Evolutionary conservation across 2,113 vertebrate genomes (phyloP).

Genomic region (Eretmodus cyanostictus): DNA sequence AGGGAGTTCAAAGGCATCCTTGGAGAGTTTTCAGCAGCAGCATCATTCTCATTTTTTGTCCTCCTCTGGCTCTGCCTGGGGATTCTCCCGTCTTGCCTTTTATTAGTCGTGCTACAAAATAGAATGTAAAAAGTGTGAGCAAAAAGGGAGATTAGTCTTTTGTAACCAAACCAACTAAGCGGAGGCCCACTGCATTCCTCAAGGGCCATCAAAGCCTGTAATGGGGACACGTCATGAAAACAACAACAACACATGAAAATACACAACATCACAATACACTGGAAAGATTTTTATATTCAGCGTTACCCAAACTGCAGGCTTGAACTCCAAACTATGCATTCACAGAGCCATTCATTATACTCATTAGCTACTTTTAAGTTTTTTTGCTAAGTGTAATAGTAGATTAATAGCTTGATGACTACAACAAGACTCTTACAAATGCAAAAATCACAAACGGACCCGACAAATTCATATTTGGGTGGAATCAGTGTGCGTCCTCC

Average conservation of each 20-base stretch:
- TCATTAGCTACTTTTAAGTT: rapidly evolving
- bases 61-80: background rate
- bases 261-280: background rate
- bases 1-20: background rate
- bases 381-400: background rate
- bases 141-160: background rate
- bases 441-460: background rate
- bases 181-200: background rate
- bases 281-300: background rate
- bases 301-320: background rate
- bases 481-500: background rate
- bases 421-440: background rate
- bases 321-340: rapidly evolving
- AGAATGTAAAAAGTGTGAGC: background rate
- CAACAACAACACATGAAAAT: background rate
- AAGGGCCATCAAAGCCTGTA: background rate
- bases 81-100: background rate
- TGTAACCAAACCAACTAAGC: background rate
- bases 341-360: background rate
- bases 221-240: background rate
- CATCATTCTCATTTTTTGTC: background rate
- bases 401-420: background rate
- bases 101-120: background rate
- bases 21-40: background rate
- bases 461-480: background rate